These are phyloP conservation scores for Tachina lurida DNA, from an alignment of 2,888 invertebrate genomes.

Conservation along the genomic window DNA sequence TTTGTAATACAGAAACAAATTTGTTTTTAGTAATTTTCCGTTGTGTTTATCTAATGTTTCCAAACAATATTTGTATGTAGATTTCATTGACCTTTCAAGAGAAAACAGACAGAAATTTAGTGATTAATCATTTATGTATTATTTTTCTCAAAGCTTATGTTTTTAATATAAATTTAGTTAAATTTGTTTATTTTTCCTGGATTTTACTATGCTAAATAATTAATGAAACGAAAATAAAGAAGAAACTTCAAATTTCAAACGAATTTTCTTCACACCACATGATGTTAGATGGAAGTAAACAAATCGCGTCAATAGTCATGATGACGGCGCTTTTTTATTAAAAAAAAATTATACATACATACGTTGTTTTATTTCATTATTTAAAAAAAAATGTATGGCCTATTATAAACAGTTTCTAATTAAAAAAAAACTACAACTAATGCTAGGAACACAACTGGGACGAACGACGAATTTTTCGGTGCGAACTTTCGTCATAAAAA, in stretches of 20 bases:
- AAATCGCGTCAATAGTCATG: slow-evolving; percentile 68
- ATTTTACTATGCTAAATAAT: slow-evolving; percentile 36
- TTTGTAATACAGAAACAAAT: not conserved
- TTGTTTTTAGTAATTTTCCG: slow-evolving; percentile 6
- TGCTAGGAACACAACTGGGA: too few species aligned
- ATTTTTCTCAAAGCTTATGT: slow-evolving; percentile 43
- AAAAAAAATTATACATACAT: slow-evolving; percentile 26
- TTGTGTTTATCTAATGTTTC: not conserved
- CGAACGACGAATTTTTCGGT: too few species aligned
- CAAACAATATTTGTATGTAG: not conserved
- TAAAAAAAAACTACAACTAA: not conserved
- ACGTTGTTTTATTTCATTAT: slow-evolving; percentile 18
- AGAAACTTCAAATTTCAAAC: slow-evolving; percentile 33
- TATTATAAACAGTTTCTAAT: slow-evolving; percentile 7
- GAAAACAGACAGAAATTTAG: not conserved
- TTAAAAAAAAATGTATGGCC: not conserved
- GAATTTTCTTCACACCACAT: slow-evolving; percentile 44
- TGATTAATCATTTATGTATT: slow-evolving; percentile 52
- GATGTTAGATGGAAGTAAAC: slow-evolving; percentile 53
- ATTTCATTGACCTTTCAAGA: slow-evolving; percentile 38
- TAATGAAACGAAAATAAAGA: slow-evolving; percentile 10
- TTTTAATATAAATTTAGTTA: slow-evolving; percentile 20
- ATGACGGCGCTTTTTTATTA: slow-evolving; percentile 56
- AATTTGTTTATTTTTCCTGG: slow-evolving; percentile 32
- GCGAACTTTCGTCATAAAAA: too few species aligned